Conservation (phyloP, 1,140 invertebrate species). For the Rhyzopertha dominica region DNA sequence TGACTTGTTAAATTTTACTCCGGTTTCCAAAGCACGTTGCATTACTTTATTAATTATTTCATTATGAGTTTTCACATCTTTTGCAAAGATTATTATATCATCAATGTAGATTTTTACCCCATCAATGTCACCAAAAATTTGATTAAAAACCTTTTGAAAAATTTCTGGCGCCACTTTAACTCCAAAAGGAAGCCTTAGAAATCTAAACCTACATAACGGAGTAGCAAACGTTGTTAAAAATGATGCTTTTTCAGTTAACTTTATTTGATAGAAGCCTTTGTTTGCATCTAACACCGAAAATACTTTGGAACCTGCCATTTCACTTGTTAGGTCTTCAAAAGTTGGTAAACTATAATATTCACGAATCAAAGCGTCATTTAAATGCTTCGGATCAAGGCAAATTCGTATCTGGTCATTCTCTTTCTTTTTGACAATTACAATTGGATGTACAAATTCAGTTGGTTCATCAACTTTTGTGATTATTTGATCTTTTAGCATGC, state of each 20-base stretch:
- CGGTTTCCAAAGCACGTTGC: constrained; percentile 16
- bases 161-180: constrained; percentile 30
- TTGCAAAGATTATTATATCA: constrained; percentile 13
- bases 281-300: constrained; percentile 46
- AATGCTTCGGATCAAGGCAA: constrained; percentile 47
- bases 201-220: constrained; percentile 45
- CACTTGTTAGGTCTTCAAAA: constrained; percentile 39
- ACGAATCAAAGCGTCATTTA: constrained; percentile 46
- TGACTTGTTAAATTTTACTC: constrained; percentile 30
- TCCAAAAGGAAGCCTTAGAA: constrained; percentile 41
- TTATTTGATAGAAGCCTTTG: constrained; percentile 46
- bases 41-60: constrained; percentile 18
- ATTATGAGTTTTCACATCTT: background rate
- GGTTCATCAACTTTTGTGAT: constrained; percentile 34
- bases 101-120: constrained; percentile 16
- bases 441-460: constrained; percentile 46
- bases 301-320: constrained; percentile 37
- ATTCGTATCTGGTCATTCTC: constrained; percentile 39
- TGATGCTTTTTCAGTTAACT: constrained; percentile 40
- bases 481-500: constrained; percentile 32
- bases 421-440: constrained; percentile 44
- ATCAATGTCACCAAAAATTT: constrained; percentile 10
- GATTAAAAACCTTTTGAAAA: constrained; percentile 22
- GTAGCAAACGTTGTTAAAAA: constrained; percentile 48
- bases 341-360: constrained; percentile 45